Conservation (phyloP, 2,888 invertebrate species). For the Apotomis turbidana region DNA sequence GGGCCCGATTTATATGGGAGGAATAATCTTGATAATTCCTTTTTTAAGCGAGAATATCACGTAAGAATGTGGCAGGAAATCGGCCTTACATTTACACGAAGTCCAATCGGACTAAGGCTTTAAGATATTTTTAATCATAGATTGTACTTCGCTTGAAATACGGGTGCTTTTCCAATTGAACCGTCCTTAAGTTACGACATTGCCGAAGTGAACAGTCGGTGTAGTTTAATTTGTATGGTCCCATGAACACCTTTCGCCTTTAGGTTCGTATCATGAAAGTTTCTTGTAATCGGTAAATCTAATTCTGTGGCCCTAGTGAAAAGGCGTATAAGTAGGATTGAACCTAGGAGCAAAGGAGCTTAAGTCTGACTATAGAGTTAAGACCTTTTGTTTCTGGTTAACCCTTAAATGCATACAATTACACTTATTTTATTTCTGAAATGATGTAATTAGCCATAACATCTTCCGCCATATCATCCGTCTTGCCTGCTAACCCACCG, state of each 20-base stretch:
- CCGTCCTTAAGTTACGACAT: background rate
- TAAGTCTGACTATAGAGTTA: too few relatives aligned
- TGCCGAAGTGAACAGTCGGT: background rate
- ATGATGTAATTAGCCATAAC: too few relatives aligned
- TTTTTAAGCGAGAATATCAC: conserved; percentile 36
- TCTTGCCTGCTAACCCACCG: too few relatives aligned
- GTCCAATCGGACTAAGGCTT: background rate
- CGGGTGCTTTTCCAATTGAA: background rate
- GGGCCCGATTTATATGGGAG: conserved; percentile 35
- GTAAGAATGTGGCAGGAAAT: conserved; percentile 36
- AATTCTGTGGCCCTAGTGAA: too few relatives aligned
- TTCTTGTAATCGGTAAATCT: background rate
- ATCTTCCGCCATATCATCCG: too few relatives aligned
- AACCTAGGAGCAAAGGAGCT: too few relatives aligned
- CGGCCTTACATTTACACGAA: background rate
- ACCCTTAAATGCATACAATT: too few relatives aligned
- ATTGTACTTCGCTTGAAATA: background rate
- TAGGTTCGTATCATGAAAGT: background rate
- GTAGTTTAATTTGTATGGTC: conserved; percentile 20
- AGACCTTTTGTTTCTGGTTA: too few relatives aligned
- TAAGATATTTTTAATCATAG: background rate
- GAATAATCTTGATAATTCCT: conserved; percentile 23
- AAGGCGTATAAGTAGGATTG: too few relatives aligned
- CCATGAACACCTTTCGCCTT: conserved; percentile 16
- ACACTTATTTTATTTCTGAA: too few relatives aligned